phyloP scores from a whole-genome alignment of 1,140 invertebrate genomes.

The Trachymyrmex cornetzi region DNA sequence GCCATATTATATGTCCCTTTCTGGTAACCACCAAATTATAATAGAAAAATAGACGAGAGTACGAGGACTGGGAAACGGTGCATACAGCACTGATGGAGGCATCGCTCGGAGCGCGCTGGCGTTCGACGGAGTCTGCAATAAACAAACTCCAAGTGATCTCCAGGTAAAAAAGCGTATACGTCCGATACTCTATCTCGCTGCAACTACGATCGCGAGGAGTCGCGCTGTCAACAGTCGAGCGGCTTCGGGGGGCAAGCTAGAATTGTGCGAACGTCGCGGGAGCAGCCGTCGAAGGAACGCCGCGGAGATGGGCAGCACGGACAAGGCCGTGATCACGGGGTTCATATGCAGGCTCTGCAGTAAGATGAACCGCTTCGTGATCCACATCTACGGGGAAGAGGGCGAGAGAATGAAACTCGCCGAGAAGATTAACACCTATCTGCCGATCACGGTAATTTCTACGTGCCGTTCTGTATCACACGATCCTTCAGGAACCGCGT shows the following conservation, averaged over 20 bases:
- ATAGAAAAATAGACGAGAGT: too few relatives aligned
- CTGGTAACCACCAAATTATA: too few relatives aligned
- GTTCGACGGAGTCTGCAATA: slow-evolving; percentile 52
- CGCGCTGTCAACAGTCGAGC: not conserved
- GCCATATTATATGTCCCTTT: too few relatives aligned
- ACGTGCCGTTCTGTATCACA: not conserved
- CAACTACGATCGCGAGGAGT: not conserved
- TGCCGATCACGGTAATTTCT: slow-evolving; percentile 90
- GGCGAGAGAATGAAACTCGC: slow-evolving; percentile 90
- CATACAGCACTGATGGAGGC: slow-evolving; percentile 5
- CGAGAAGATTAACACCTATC: slow-evolving; percentile 92
- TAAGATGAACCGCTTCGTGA: slow-evolving; percentile 92
- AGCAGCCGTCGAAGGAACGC: not conserved
- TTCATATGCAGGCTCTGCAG: slow-evolving; percentile 93
- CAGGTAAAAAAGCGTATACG: not conserved
- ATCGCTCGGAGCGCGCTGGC: slow-evolving; percentile 46
- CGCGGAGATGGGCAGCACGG: slow-evolving; percentile 90
- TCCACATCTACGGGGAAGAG: slow-evolving; percentile 92
- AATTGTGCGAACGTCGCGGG: not conserved
- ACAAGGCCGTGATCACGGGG: slow-evolving; percentile 91
- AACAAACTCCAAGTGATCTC: slow-evolving; percentile 50
- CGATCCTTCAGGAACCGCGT: not conserved
- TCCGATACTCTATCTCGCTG: not conserved
- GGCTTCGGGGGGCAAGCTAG: not conserved
- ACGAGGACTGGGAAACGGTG: not conserved